These are phyloP conservation scores for Vespertilio murinus DNA, from an alignment of 2,797 vertebrate genomes.

Conservation along the genomic window DNA sequence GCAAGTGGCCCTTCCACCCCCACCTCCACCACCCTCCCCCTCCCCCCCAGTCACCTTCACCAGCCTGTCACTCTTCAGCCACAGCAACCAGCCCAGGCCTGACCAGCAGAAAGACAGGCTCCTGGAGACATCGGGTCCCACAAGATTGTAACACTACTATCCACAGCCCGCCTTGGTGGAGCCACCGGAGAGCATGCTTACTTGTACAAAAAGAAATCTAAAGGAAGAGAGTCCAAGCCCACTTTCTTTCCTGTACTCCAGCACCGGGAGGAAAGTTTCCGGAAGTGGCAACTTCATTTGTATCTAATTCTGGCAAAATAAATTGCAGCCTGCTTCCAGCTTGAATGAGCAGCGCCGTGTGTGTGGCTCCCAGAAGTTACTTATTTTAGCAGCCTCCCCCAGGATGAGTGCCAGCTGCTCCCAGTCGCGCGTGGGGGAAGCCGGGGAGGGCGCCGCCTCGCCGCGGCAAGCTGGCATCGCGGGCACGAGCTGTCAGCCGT, in stretches of 20 bases:
- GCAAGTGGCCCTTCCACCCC: neutral
- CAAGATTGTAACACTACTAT: neutral
- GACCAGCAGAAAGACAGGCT: neutral
- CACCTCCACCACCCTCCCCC: too few relatives aligned
- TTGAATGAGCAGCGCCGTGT: constrained; percentile 66
- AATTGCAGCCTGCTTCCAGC: constrained; percentile 52
- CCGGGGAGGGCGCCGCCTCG: neutral
- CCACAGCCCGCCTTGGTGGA: neutral
- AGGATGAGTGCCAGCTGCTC: constrained; percentile 73
- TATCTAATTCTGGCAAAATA: constrained; percentile 31
- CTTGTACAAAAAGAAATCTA: constrained; percentile 15
- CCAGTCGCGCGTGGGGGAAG: constrained; percentile 70
- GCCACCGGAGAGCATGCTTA: neutral
- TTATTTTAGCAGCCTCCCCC: constrained; percentile 53
- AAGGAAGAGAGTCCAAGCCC: neutral
- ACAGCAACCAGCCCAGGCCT: neutral
- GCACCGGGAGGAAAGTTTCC: constrained; percentile 6
- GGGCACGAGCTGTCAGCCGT: neutral
- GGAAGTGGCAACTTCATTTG: neutral
- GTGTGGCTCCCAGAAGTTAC: constrained; percentile 38
- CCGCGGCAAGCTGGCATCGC: constrained; percentile 31
- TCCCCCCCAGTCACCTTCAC: neutral
- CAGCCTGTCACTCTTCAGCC: neutral
- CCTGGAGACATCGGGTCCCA: neutral
- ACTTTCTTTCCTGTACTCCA: neutral